Percentiles rank a stretch among this genome's conserved stretches.
Evolutionary conservation across 2,797 vertebrate species (phyloP).

Genomic region (Carapus acus): DNA sequence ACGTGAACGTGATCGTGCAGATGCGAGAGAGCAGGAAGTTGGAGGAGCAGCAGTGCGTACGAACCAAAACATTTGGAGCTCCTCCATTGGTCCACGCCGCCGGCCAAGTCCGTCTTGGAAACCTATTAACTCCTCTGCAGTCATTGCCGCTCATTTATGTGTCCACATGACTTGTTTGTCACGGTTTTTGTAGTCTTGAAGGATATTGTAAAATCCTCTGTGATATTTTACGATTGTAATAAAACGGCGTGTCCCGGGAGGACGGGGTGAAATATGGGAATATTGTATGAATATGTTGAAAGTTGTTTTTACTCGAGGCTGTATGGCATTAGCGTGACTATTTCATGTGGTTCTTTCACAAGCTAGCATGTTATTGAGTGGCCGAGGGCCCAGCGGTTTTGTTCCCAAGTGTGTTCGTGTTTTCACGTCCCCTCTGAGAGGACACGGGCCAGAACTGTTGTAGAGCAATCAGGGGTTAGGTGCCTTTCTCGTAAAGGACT

Average conservation of each 20-base stretch:
- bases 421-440: slow-evolving; percentile 1
- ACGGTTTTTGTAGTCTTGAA: slow-evolving; percentile 21
- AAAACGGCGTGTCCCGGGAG: slow-evolving; percentile 27
- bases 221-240: slow-evolving; percentile 35
- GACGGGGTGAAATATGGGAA: slow-evolving; percentile 4
- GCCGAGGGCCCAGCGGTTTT: neutral
- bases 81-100: slow-evolving; percentile 4
- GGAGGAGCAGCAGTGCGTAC: slow-evolving; percentile 22
- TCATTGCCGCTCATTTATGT: slow-evolving; percentile 32
- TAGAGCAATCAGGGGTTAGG: slow-evolving; percentile 1
- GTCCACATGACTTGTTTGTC: slow-evolving; percentile 29
- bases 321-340: slow-evolving; percentile 14
- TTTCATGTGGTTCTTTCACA: slow-evolving; percentile 3
- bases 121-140: slow-evolving; percentile 19
- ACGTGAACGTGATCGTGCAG: slow-evolving; percentile 8
- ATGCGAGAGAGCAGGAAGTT: slow-evolving; percentile 6
- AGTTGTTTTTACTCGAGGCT: slow-evolving; percentile 29
- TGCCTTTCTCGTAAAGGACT: slow-evolving; percentile 13
- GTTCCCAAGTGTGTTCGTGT: neutral
- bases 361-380: slow-evolving; percentile 13
- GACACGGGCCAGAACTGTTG: neutral
- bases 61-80: slow-evolving; percentile 18
- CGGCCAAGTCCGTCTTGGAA: slow-evolving; percentile 20
- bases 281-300: slow-evolving; percentile 36
- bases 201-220: slow-evolving; percentile 21